Percentiles rank a stretch among this genome's conserved stretches.
These are phyloP conservation scores for Apamea epomidion DNA, from an alignment of 2,888 invertebrate species.

Conservation along the genomic window DNA sequence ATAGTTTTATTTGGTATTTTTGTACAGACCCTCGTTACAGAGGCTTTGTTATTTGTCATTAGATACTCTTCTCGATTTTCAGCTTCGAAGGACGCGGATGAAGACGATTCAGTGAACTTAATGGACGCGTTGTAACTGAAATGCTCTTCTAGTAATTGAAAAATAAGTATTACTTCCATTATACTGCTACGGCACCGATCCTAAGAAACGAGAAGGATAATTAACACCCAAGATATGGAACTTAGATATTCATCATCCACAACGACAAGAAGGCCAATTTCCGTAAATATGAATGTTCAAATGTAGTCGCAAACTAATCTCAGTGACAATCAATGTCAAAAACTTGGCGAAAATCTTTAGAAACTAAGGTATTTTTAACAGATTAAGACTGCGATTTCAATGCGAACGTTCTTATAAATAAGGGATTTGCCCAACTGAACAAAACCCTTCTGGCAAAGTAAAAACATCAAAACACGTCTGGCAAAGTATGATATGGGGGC, in stretches of 20 bases:
- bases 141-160: slow-evolving; percentile 2
- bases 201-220: neutral
- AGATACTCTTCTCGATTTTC: slow-evolving; percentile 54
- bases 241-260: neutral
- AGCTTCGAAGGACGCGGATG: slow-evolving; percentile 37
- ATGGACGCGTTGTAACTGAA: slow-evolving; percentile 17
- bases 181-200: neutral
- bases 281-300: neutral
- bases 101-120: slow-evolving; percentile 38
- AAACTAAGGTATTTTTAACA: neutral
- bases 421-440: neutral
- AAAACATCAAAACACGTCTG: too few relatives aligned
- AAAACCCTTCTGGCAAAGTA: neutral
- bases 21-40: slow-evolving; percentile 47
- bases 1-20: slow-evolving; percentile 30
- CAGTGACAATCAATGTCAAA: neutral
- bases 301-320: neutral
- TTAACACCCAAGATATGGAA: neutral
- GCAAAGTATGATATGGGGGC: too few relatives aligned
- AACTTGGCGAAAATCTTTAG: neutral
- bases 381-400: neutral
- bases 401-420: neutral
- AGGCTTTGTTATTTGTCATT: slow-evolving; percentile 56
- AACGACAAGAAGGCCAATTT: neutral
- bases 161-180: neutral